phyloP scores from a whole-genome alignment of 1,140 invertebrate genomes.

The Brachionus rubens region DNA sequence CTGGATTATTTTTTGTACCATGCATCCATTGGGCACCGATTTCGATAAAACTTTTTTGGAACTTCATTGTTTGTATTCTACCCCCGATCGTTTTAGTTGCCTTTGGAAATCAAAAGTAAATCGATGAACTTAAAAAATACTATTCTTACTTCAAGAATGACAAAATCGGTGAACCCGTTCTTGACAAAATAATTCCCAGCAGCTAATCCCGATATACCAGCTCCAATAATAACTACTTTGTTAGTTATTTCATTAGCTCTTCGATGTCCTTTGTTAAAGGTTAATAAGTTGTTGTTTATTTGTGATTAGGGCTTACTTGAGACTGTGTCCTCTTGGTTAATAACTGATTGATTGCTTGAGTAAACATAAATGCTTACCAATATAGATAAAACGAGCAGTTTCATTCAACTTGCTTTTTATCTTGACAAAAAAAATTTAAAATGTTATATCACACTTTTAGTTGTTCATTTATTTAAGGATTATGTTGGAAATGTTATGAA shows the following conservation, averaged over 20 bases:
- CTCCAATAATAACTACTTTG: constrained; percentile 55
- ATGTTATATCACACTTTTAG: no score
- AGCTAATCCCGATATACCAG: constrained; percentile 57
- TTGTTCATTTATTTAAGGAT: no score
- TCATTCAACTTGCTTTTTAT: no score
- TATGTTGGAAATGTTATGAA: no score
- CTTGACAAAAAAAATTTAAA: no score
- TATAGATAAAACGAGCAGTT: no score
- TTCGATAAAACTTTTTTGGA: constrained; percentile 47
- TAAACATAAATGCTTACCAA: no score
- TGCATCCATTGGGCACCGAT: constrained; percentile 47
- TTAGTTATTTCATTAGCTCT: neutral
- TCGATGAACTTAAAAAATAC: neutral
- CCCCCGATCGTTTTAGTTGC: constrained; percentile 53
- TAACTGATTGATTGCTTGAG: no score
- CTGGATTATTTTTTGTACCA: constrained; percentile 39
- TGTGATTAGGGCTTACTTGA: no score
- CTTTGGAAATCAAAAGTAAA: neutral
- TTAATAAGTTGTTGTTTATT: no score
- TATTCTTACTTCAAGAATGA: constrained; percentile 54
- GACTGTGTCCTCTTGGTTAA: no score
- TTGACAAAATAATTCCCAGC: constrained; percentile 52
- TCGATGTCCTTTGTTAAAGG: no score
- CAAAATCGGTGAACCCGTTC: constrained; percentile 54
- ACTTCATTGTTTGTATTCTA: constrained; percentile 55